Evolutionary conservation across 1,140 invertebrate species (phyloP).

Genomic region (Papilio polyxenes): DNA sequence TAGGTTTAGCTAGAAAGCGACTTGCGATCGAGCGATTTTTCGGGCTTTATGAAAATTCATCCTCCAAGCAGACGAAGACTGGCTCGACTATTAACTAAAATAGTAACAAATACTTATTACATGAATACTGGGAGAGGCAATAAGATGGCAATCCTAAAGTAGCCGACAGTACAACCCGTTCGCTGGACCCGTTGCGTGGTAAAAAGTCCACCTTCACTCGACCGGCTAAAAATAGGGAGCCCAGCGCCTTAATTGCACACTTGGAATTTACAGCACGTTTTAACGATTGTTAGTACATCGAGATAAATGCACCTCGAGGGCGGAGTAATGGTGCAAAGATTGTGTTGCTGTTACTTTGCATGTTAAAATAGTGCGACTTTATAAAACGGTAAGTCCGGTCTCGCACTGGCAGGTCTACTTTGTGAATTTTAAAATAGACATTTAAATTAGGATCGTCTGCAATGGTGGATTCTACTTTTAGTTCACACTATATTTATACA

Average conservation of each 20-base stretch:
- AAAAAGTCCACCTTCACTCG: conserved; percentile 58
- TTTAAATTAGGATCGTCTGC: conserved; percentile 53
- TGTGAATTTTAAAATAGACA: conserved; percentile 55
- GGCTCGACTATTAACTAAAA: too few species aligned
- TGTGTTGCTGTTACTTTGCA: conserved; percentile 60
- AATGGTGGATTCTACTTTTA: conserved; percentile 34
- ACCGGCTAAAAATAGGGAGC: conserved; percentile 72
- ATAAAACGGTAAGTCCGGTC: conserved; percentile 44
- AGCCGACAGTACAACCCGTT: conserved; percentile 52
- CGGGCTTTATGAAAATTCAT: too few species aligned
- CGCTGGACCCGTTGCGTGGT: conserved; percentile 52
- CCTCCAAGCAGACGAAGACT: too few species aligned
- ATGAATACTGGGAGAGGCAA: neutral
- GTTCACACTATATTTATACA: too few species aligned
- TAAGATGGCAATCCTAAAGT: conserved; percentile 25
- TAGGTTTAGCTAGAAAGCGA: too few species aligned
- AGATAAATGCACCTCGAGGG: conserved; percentile 58
- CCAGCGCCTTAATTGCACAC: conserved; percentile 70
- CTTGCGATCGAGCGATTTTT: too few species aligned
- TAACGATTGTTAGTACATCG: conserved; percentile 66
- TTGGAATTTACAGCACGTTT: conserved; percentile 72
- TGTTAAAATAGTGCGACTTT: conserved; percentile 49
- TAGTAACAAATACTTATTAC: neutral
- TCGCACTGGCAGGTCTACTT: conserved; percentile 47
- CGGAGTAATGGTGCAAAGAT: conserved; percentile 57